Conservation (phyloP, 2,113 vertebrate genomes). For the Todiramphus chloris region DNA sequence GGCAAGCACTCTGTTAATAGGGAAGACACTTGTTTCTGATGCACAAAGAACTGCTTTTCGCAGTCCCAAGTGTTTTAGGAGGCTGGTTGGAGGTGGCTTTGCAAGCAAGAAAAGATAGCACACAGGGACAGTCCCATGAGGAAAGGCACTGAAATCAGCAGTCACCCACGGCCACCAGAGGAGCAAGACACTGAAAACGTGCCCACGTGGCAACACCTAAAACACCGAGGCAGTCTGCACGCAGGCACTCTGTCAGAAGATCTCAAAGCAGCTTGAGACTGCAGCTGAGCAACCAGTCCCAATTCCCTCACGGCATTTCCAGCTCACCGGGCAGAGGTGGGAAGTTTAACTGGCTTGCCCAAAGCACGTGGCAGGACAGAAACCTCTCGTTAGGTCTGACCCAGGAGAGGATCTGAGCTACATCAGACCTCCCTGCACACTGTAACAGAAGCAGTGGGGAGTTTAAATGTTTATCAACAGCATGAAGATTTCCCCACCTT, state of each 20-base stretch:
- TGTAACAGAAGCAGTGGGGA: neutral
- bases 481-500: neutral
- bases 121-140: neutral
- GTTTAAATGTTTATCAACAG: neutral
- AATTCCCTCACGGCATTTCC: neutral
- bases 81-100: neutral
- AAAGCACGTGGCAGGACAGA: neutral
- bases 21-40: neutral
- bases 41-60: neutral
- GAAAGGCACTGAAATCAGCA: neutral
- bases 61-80: neutral
- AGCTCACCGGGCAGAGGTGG: neutral
- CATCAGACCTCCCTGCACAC: neutral
- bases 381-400: neutral
- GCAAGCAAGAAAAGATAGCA: neutral
- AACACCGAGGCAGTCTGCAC: neutral
- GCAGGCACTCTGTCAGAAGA: neutral
- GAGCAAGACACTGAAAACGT: neutral
- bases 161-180: neutral
- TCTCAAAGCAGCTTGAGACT: neutral
- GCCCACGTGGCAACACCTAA: neutral
- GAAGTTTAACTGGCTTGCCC: neutral
- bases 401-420: neutral
- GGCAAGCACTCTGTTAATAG: neutral
- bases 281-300: neutral